Conservation (phyloP, 2,113 vertebrate genomes). For the Brienomyrus brachyistius region DNA sequence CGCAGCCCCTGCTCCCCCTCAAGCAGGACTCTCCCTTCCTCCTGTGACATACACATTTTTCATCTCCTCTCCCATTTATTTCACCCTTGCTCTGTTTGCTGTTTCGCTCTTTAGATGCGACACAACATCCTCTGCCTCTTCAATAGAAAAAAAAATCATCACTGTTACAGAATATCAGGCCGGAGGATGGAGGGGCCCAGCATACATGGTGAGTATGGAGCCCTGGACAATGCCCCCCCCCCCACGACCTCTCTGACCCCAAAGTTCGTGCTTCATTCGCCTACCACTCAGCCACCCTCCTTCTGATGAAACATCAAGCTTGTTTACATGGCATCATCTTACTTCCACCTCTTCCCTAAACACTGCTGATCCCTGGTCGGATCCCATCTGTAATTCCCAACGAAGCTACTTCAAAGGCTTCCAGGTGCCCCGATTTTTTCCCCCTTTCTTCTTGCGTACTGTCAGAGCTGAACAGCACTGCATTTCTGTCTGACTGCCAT, state of each 20-base stretch:
- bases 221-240: background rate
- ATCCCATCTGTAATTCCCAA: background rate
- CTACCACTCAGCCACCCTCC: background rate
- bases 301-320: slow-evolving; percentile 9
- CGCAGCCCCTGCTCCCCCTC: background rate
- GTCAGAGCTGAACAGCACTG: background rate
- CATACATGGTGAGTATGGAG: background rate
- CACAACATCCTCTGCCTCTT: background rate
- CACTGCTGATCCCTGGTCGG: background rate
- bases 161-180: slow-evolving; percentile 1
- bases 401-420: slow-evolving; percentile 14
- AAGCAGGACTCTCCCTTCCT: background rate
- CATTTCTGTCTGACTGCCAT: background rate
- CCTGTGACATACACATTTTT: slow-evolving; percentile 18
- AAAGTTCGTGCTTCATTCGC: background rate
- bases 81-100: slow-evolving; percentile 11
- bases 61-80: slow-evolving; percentile 21
- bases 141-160: slow-evolving; percentile 2
- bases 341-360: background rate
- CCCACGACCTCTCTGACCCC: background rate
- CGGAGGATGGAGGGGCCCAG: background rate
- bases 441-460: background rate
- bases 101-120: slow-evolving; percentile 9
- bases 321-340: background rate
- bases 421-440: background rate